phyloP scores from a whole-genome alignment of 2,797 vertebrate genomes.

The Parauchenoglanis ngamensis region DNA sequence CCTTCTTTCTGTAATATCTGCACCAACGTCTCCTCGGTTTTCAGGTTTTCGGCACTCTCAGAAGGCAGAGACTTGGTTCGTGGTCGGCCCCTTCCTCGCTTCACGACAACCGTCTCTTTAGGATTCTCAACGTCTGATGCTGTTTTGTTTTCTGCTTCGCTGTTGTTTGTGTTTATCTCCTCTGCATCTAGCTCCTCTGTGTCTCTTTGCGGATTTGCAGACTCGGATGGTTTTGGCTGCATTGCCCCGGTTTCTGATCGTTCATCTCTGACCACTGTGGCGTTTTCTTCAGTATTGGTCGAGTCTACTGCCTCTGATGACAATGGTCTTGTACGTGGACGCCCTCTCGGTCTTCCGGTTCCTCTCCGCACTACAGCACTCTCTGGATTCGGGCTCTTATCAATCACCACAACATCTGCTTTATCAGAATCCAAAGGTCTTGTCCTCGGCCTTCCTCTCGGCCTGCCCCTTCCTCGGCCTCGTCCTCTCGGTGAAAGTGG shows the following conservation, averaged over 20 bases:
- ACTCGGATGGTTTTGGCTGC: constrained; percentile 13
- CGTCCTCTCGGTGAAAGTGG: constrained; percentile 68
- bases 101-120: constrained; percentile 30
- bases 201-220: constrained; percentile 13
- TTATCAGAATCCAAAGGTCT: constrained; percentile 64
- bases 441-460: constrained; percentile 59
- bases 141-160: not conserved
- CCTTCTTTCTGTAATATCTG: constrained; percentile 19
- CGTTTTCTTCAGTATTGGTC: constrained; percentile 29
- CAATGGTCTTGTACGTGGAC: constrained; percentile 38
- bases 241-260: constrained; percentile 4
- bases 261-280: constrained; percentile 16
- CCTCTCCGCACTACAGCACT: constrained; percentile 33
- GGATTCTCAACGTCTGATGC: constrained; percentile 31
- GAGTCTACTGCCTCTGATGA: constrained; percentile 33
- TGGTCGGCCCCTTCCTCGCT: constrained; percentile 53
- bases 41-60: not conserved
- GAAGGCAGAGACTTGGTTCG: constrained; percentile 37
- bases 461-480: constrained; percentile 67
- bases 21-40: not conserved
- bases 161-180: not conserved
- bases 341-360: constrained; percentile 50
- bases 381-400: constrained; percentile 42
- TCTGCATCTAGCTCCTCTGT: constrained; percentile 2
- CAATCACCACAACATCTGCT: constrained; percentile 10